Base-by-base conservation (phyloP, 2,888 invertebrate species). In the Phaonia tiefii region DNA sequence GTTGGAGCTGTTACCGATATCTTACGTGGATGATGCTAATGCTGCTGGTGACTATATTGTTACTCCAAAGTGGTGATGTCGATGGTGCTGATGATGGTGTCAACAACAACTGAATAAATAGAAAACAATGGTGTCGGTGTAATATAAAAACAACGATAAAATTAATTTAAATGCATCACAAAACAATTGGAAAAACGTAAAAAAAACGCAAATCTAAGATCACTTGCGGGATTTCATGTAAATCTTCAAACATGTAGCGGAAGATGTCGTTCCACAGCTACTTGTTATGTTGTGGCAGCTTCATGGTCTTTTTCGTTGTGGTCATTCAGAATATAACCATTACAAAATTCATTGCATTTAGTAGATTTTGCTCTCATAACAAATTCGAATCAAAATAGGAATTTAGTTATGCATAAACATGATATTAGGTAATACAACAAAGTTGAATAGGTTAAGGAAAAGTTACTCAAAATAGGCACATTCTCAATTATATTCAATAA, bases 71-170 rank as follows among this genome's bases (percentile, higher is more conserved):
- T 37, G 58, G 31, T 63, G 65, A n/a, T 56, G 67, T 1, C 46
- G 20, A 11, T 70, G 44, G 17, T 72, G 44, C 11, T 25, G 58
- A 20, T 51, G 60, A 4, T 17, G 39, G 1, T 49, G 56, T 2
- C 69, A 39, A 20, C 39, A 42, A 44, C 63, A 20, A 37, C 15
- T 37, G 1, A 39, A 42, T 11, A 20, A 37, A 63, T 2, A 37
- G 54, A 15, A 31, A 54, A 42, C 39, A 2, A 37, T 22, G 39
- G n/a, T 37, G 74, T 60, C 39, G 49, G 56, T 76, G 76, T 80
- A 80, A 80, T 76, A 65, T 73, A 80, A 80, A 75, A 80, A 70
- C 74, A 60, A 81, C 77, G 54, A 81, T 78, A 71, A 75, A 71
- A 75, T 72, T 75, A 67, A 81, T 81, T 81, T 75, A 49, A 65